phyloP scores from a whole-genome alignment of 2,797 vertebrate species.

The Gymnothorax javanicus region DNA sequence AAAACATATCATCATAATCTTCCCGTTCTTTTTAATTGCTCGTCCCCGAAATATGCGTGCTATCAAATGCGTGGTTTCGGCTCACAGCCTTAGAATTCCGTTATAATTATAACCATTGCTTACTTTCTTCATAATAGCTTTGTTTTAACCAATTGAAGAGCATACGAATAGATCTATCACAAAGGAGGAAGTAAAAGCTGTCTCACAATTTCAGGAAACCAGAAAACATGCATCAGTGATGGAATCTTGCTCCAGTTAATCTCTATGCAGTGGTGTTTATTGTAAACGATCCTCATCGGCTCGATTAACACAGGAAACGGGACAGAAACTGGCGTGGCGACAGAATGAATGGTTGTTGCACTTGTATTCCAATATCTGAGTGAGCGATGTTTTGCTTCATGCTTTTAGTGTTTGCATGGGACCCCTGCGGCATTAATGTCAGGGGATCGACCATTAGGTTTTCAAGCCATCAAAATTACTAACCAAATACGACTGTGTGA shows the following conservation, averaged over 20 bases:
- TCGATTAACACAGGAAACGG: constrained; percentile 9
- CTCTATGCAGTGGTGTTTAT: constrained; percentile 21
- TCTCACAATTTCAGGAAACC: neutral
- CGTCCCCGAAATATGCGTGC: neutral
- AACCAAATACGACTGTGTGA: neutral
- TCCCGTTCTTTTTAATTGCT: neutral
- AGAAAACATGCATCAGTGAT: constrained; percentile 9
- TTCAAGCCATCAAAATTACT: neutral
- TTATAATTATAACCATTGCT: neutral
- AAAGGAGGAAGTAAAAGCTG: neutral
- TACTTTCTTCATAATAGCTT: neutral
- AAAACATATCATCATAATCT: constrained; percentile 7
- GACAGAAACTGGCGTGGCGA: neutral
- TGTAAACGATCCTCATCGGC: constrained; percentile 3
- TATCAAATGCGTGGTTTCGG: neutral
- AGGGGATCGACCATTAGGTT: neutral
- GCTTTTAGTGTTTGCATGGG: neutral
- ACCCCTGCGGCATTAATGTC: neutral
- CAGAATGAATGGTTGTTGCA: neutral
- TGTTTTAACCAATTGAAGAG: neutral
- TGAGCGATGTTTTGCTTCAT: constrained; percentile 4
- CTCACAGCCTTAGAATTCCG: neutral
- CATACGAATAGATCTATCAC: neutral
- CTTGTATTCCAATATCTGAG: neutral
- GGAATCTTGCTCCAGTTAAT: constrained; percentile 16